A percentile compares a stretch with the other conserved stretches of the same genome.
phyloP scores from a whole-genome alignment of 2,113 vertebrate genomes.

The Mionectes macconnelli region DNA sequence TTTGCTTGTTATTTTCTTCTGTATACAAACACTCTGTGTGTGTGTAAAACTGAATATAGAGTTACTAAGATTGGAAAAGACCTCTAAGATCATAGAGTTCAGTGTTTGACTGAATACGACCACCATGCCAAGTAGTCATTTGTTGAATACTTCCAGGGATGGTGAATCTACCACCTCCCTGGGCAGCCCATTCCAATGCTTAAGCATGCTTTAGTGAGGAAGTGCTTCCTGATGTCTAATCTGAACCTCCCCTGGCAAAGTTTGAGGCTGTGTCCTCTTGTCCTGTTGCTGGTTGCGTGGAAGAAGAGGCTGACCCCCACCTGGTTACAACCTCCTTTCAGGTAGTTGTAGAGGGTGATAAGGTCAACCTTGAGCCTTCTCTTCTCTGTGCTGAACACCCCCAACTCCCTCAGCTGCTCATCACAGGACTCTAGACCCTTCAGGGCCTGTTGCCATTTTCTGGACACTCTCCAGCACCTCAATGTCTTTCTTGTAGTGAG shows the following conservation, averaged over 20 bases:
- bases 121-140: accelerated
- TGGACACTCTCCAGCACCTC: not conserved
- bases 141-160: not conserved
- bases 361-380: not conserved
- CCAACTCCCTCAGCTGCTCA: not conserved
- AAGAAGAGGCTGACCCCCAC: accelerated
- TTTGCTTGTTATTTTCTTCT: not conserved
- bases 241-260: not conserved
- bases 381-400: accelerated
- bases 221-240: not conserved
- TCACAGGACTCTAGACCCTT: not conserved
- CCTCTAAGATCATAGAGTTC: not conserved
- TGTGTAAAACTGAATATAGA: not conserved
- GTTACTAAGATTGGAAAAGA: not conserved
- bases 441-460: not conserved
- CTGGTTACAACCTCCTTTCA: accelerated
- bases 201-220: not conserved
- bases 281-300: not conserved
- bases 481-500: accelerated
- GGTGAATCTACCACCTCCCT: not conserved
- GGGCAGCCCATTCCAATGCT: not conserved
- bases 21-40: not conserved
- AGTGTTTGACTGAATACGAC: not conserved
- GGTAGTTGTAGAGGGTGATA: not conserved
- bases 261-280: accelerated